Conservation (phyloP, 2,113 vertebrate genomes). For the Muntiacus muntjak region DNA sequence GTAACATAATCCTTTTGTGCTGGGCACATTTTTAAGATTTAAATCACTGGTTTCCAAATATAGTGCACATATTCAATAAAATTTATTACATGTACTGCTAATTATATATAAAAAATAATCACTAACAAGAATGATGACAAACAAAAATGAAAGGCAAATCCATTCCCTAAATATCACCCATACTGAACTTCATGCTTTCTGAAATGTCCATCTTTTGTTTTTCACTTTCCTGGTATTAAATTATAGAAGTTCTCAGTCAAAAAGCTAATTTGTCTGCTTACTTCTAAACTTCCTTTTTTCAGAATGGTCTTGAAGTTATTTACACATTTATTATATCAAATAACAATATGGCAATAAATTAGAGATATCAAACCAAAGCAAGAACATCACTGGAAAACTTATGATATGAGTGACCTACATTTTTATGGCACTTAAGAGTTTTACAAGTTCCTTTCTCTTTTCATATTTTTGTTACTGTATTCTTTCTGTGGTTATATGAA, state of each 20-base stretch:
- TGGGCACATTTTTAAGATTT: constrained; percentile 11
- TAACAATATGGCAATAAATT: background rate
- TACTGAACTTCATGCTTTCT: background rate
- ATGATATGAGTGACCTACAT: background rate
- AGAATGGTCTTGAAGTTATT: background rate
- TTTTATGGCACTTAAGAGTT: background rate
- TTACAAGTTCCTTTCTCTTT: constrained; percentile 1
- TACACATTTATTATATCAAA: background rate
- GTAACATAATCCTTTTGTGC: background rate
- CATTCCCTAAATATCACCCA: background rate
- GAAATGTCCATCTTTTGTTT: background rate
- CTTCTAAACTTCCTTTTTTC: background rate
- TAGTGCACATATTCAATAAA: background rate
- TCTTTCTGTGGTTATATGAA: background rate
- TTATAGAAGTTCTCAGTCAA: background rate
- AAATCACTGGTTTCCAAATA: background rate
- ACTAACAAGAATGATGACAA: background rate
- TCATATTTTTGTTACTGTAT: background rate
- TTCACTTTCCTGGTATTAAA: background rate
- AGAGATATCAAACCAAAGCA: background rate
- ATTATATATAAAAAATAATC: background rate
- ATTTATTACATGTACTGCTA: background rate
- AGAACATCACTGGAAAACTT: background rate
- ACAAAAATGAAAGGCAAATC: background rate
- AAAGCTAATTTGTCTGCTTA: background rate